Conservation (phyloP, 2,797 vertebrate genomes). For the Pyrocephalus nanus region DNA sequence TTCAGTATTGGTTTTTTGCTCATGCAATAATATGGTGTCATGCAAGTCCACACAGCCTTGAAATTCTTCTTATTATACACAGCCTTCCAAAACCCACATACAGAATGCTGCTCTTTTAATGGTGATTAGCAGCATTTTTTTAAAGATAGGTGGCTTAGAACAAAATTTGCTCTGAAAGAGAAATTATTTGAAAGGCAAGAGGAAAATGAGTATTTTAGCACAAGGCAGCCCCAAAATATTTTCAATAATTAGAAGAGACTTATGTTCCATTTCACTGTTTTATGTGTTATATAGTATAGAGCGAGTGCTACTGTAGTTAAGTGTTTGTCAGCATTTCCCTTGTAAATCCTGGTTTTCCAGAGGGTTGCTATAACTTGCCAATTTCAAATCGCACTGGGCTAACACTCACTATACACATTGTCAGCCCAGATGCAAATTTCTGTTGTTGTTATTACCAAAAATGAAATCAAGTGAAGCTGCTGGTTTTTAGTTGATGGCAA, state of each 20-base stretch:
- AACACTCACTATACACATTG: constrained; percentile 13
- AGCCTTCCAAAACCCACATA: not conserved
- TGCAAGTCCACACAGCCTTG: constrained; percentile 42
- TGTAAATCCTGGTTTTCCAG: constrained; percentile 59
- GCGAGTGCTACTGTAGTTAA: constrained; percentile 45
- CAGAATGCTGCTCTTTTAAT: not conserved
- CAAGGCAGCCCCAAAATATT: constrained; percentile 52
- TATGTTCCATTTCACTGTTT: constrained; percentile 44
- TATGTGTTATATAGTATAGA: constrained; percentile 1
- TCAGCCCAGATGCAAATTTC: constrained; percentile 64
- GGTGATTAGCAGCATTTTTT: not conserved
- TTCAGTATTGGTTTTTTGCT: constrained; percentile 39
- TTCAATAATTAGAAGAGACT: constrained; percentile 51
- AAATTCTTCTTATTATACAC: constrained; percentile 30
- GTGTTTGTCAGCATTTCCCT: constrained; percentile 57
- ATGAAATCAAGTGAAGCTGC: constrained; percentile 66
- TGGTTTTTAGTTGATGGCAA: constrained; percentile 37
- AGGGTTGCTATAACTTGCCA: constrained; percentile 48
- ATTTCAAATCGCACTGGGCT: constrained; percentile 58
- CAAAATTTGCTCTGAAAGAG: not conserved
- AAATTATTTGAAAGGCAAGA: not conserved
- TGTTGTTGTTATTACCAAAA: constrained; percentile 64
- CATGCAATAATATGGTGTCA: constrained; percentile 48
- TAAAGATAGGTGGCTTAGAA: constrained; percentile 22
- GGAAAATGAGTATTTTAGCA: not conserved